These are phyloP conservation scores for Calypte anna DNA, from an alignment of 2,113 vertebrate species.

Conservation along the genomic window DNA sequence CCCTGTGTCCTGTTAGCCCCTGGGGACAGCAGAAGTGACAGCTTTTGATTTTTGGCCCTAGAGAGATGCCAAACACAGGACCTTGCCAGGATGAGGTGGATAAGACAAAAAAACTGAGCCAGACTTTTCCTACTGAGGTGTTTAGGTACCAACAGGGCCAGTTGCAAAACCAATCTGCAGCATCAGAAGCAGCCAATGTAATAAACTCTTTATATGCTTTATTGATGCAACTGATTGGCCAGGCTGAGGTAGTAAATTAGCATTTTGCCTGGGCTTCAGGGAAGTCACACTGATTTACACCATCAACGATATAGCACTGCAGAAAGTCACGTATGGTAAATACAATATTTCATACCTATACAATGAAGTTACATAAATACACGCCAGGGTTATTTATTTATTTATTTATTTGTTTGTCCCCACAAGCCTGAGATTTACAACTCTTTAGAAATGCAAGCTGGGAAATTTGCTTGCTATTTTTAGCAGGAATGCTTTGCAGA, in stretches of 20 bases:
- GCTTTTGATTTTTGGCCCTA: neutral
- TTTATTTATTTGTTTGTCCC: neutral
- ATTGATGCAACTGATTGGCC: conserved; percentile 3
- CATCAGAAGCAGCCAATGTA: neutral
- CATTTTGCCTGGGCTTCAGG: conserved; percentile 13
- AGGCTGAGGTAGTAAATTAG: conserved; percentile 24
- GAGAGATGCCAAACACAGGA: neutral
- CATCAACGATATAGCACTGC: neutral
- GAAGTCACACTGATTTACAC: conserved; percentile 17
- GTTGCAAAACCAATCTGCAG: neutral
- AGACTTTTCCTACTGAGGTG: neutral
- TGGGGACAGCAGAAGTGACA: neutral
- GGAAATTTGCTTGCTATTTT: conserved; percentile 62
- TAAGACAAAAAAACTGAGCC: neutral
- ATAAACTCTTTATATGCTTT: conserved; percentile 31
- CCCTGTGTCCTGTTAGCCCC: neutral
- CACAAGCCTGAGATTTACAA: conserved; percentile 38
- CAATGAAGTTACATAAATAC: conserved; percentile 5
- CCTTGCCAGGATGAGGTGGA: neutral
- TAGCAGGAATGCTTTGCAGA: conserved; percentile 27
- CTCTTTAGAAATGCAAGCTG: conserved; percentile 27
- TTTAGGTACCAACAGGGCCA: conserved; percentile 17
- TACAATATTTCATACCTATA: conserved; percentile 29
- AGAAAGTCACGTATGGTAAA: neutral
- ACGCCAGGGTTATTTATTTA: conserved; percentile 54